These are phyloP conservation scores for Octopus sinensis DNA, from an alignment of 1,140 invertebrate species.

Conservation along the genomic window DNA sequence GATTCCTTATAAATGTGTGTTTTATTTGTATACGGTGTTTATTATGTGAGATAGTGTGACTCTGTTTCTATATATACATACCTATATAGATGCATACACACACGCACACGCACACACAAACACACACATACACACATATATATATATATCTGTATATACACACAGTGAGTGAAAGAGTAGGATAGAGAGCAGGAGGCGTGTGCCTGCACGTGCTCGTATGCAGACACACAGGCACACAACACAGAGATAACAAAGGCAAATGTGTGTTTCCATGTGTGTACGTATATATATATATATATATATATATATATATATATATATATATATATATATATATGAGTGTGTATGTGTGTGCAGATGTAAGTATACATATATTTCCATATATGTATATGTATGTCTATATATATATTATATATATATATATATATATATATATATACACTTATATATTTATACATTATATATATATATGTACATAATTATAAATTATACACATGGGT, in stretches of 20 bases:
- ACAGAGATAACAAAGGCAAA: too few relatives aligned
- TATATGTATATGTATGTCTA: too few relatives aligned
- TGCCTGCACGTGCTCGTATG: too few relatives aligned
- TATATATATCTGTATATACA: not conserved
- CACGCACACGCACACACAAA: not conserved
- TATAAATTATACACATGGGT: too few relatives aligned
- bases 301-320: slow-evolving; percentile 5
- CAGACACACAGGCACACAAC: too few relatives aligned
- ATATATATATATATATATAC: too few relatives aligned
- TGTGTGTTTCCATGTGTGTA: too few relatives aligned
- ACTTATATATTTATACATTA: too few relatives aligned
- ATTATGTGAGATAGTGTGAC: not conserved
- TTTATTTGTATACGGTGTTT: not conserved
- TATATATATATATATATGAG: not conserved
- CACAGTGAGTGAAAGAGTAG: not conserved
- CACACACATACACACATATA: not conserved
- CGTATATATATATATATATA: not conserved
- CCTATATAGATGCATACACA: not conserved
- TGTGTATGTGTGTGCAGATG: too few relatives aligned
- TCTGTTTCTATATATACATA: not conserved
- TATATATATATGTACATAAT: too few relatives aligned
- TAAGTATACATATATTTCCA: too few relatives aligned
- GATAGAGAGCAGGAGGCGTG: not conserved
- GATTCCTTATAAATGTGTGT: not conserved
- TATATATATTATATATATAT: too few relatives aligned